Evolutionary conservation across 2,797 vertebrate genomes (phyloP).

Genomic region (Chelmon rostratus): DNA sequence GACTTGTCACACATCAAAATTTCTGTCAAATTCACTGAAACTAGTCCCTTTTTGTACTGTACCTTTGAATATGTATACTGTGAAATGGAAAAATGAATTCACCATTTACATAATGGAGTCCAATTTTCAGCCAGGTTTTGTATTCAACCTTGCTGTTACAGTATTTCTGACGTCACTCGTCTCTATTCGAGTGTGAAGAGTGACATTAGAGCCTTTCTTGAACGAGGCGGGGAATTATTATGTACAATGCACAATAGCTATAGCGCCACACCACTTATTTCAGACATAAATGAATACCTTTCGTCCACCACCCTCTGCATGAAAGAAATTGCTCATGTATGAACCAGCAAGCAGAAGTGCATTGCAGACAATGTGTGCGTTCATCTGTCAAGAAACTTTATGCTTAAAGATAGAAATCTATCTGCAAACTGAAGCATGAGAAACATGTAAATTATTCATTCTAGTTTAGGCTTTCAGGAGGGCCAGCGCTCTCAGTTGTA

Average conservation of each 20-base stretch:
- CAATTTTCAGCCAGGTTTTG: constrained; percentile 37
- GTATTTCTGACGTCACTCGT: constrained; percentile 34
- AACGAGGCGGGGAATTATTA: constrained; percentile 3
- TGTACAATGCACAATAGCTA: constrained; percentile 21
- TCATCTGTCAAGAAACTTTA: constrained; percentile 7
- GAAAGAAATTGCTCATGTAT: constrained; percentile 27
- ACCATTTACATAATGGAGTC: constrained; percentile 29
- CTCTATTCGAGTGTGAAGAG: constrained; percentile 33
- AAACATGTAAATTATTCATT: constrained; percentile 27
- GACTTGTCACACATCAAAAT: not conserved
- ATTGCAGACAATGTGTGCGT: constrained; percentile 5
- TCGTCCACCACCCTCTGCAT: constrained; percentile 11
- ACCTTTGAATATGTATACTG: constrained; percentile 14
- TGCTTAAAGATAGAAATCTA: constrained; percentile 33
- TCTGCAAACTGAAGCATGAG: constrained; percentile 26
- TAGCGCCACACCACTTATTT: constrained; percentile 2
- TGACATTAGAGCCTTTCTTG: constrained; percentile 23
- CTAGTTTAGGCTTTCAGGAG: constrained; percentile 7
- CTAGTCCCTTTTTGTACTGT: rapidly evolving
- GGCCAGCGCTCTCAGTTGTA: not conserved
- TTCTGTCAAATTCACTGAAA: constrained; percentile 10
- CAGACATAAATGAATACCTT: constrained; percentile 34
- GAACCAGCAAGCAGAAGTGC: not conserved
- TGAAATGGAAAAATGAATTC: constrained; percentile 41
- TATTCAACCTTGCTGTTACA: constrained; percentile 28